Evolutionary conservation across 2,888 invertebrate genomes (phyloP).

Genomic region (Callyntrura guangdongensis): DNA sequence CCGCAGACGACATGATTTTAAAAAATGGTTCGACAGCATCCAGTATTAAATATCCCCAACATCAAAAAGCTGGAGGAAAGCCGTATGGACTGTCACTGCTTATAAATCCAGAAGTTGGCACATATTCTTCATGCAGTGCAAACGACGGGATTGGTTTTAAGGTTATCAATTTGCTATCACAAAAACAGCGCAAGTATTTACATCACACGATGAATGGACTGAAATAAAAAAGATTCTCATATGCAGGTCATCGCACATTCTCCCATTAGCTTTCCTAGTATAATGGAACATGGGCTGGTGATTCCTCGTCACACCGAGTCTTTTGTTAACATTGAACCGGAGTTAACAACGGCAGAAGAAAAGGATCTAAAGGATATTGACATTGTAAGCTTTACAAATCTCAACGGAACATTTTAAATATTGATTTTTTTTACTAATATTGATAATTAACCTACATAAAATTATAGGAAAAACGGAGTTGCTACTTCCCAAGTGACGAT

Average conservation of each 20-base stretch:
- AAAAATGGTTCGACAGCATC: too few species aligned
- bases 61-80: slow-evolving; percentile 60
- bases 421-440: too few species aligned
- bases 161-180: too few species aligned
- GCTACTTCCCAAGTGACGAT: slow-evolving; percentile 41
- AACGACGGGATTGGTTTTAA: slow-evolving; percentile 61
- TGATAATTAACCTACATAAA: too few species aligned
- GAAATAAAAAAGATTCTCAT: neutral
- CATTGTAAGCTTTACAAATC: neutral
- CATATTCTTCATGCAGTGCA: slow-evolving; percentile 56
- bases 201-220: too few species aligned
- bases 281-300: slow-evolving; percentile 52
- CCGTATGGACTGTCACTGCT: slow-evolving; percentile 59
- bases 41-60: neutral
- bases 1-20: too few species aligned
- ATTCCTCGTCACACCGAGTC: slow-evolving; percentile 52
- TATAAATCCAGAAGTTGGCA: slow-evolving; percentile 61
- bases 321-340: slow-evolving; percentile 52
- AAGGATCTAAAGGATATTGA: neutral
- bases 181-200: too few species aligned
- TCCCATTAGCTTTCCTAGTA: slow-evolving; percentile 62
- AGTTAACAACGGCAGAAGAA: slow-evolving; percentile 18
- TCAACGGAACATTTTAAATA: neutral
- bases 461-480: slow-evolving; percentile 50
- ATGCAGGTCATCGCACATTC: slow-evolving; percentile 61